Base-by-base conservation (phyloP, 2,113 vertebrate species). In the Spilogale gracilis region DNA sequence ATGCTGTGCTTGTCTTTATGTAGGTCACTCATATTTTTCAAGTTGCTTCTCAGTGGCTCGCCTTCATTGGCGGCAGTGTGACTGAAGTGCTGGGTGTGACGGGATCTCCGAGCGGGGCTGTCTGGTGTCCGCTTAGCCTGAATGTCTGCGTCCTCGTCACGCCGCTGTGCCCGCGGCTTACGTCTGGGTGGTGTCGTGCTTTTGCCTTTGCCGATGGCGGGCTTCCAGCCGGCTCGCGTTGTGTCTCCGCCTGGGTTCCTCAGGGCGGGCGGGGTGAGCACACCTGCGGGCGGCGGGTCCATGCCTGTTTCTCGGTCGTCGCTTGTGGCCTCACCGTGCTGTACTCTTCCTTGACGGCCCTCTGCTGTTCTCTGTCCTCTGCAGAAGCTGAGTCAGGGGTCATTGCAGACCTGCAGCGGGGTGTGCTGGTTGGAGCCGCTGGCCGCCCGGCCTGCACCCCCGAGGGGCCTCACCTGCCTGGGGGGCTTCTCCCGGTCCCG, bases 81-180 rank as follows among this genome's bases (percentile, higher is more conserved):
- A 1, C 0, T 3, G 93, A 30, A 30, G 14, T 3, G 32, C 0
- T 45, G 11, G 12, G 45, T 43, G 30, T 56, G 48, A 0, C 17
- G 1, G 16, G 4, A 0, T 10, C 6, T 48, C 20, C 9, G 17
- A 1, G 20, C 52, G 1, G 56, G 2, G n/a, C 0, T 5, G 6
- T 3, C 23, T 7, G 45, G 76, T 2, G 1, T 10, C n/a, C 1
- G 25, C 2, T 2, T 4, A 6, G 18, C 32, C 4, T 20, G 52
- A 11, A 16, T 0, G 8, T 1, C 4, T 6, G 18, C 13, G 60
- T 38, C 1, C 25, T 54, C 0, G 48, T 4, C 13, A 2, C 1
- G 0, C n/a, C 11, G 17, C 82, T 0, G n/a, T 38, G 10, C 73
- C 27, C 56, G 6, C 61, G 21, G 1, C 50, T 17, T 23, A 12